phyloP scores from a whole-genome alignment of 2,797 vertebrate genomes.

The Spea hammondii region DNA sequence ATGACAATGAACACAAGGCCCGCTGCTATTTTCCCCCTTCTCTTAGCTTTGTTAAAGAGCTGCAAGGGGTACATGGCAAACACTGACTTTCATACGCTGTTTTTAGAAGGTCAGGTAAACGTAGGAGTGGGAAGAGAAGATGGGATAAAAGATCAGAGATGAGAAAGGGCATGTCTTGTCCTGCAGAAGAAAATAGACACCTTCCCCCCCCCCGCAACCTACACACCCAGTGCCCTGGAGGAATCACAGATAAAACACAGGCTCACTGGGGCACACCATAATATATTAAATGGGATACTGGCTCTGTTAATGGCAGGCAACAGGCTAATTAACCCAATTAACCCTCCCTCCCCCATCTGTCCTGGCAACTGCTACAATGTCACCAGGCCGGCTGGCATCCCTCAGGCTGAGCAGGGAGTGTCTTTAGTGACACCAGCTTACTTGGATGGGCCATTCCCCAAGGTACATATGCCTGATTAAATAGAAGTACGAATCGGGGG shows the following conservation, averaged over 20 bases:
- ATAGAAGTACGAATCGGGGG: constrained; percentile 4
- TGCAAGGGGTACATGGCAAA: constrained; percentile 10
- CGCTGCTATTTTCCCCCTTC: neutral
- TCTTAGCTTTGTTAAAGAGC: constrained; percentile 7
- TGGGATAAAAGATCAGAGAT: constrained; percentile 19
- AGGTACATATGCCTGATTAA: constrained; percentile 12
- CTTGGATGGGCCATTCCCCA: constrained; percentile 46
- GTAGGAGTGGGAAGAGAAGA: constrained; percentile 18
- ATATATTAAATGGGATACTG: constrained; percentile 56
- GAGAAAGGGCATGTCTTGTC: constrained; percentile 35
- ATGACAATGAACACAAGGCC: neutral
- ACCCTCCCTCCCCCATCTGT: constrained; percentile 36
- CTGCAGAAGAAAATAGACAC: constrained; percentile 18
- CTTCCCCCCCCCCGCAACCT: neutral
- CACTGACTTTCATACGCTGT: constrained; percentile 13
- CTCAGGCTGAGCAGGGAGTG: constrained; percentile 52
- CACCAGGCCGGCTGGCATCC: constrained; percentile 57
- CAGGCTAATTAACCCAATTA: constrained; percentile 58
- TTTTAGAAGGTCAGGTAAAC: constrained; percentile 42
- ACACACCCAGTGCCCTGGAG: constrained; percentile 42
- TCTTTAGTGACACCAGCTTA: constrained; percentile 37
- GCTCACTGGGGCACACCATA: constrained; percentile 49
- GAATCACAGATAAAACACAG: constrained; percentile 30
- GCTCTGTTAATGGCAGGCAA: constrained; percentile 56
- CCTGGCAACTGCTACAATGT: constrained; percentile 51